Evolutionary conservation across 1,140 invertebrate genomes (phyloP).

Genomic region (Lepidurus couesii): DNA sequence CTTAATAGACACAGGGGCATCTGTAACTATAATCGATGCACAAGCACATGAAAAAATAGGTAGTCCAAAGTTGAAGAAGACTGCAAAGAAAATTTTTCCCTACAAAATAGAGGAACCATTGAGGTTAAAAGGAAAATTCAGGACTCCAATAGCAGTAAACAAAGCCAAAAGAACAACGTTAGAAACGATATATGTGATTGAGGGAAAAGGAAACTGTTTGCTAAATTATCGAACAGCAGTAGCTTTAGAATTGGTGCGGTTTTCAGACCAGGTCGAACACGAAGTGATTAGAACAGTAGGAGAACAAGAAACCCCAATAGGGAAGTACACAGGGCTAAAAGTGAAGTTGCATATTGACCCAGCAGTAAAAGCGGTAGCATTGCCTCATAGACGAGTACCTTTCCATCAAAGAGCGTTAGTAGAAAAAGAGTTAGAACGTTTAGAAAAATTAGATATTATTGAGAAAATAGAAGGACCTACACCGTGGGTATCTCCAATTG

Average conservation of each 20-base stretch:
- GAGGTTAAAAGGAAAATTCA: not conserved
- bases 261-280: not conserved
- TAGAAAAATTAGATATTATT: constrained; percentile 38
- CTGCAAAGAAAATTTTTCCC: not conserved
- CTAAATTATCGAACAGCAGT: not conserved
- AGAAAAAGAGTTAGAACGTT: constrained; percentile 25
- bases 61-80: not conserved
- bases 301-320: not conserved
- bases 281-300: not conserved
- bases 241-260: not conserved
- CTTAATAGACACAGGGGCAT: not conserved
- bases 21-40: not conserved
- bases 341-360: not conserved
- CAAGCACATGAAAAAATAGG: no score
- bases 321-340: not conserved
- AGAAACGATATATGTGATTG: not conserved
- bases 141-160: not conserved
- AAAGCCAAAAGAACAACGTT: not conserved
- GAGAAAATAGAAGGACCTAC: constrained; percentile 38
- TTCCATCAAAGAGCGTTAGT: constrained; percentile 1
- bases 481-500: constrained; percentile 41
- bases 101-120: not conserved
- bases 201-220: not conserved
- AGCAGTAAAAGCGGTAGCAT: not conserved
- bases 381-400: constrained; percentile 22